These are phyloP conservation scores for Hyperoplus lanceolatus DNA, from an alignment of 2,797 vertebrate genomes.

Conservation along the genomic window DNA sequence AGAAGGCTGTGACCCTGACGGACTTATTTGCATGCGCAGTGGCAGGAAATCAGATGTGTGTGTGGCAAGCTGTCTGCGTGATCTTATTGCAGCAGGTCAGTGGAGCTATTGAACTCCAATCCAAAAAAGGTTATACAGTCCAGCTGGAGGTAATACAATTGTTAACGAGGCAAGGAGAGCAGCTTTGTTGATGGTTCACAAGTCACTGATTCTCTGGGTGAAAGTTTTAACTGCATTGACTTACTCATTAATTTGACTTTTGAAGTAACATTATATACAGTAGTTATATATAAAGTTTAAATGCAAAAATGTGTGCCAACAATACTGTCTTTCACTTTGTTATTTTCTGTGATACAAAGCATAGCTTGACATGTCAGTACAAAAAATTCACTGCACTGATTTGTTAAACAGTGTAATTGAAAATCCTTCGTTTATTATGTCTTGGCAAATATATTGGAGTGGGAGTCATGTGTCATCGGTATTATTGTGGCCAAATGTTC, in stretches of 20 bases:
- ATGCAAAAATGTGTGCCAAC: neutral
- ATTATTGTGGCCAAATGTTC: constrained; percentile 59
- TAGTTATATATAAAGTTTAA: no score
- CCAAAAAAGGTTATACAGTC: neutral
- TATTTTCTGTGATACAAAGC: neutral
- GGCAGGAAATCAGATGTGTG: constrained; percentile 39
- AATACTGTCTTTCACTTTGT: neutral
- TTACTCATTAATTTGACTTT: neutral
- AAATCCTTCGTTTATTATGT: constrained; percentile 49
- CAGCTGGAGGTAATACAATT: neutral
- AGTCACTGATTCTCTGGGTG: neutral
- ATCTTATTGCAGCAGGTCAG: constrained; percentile 36
- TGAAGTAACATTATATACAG: neutral
- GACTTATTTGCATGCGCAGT: constrained; percentile 33
- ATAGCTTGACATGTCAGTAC: neutral
- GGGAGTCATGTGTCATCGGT: constrained; percentile 36
- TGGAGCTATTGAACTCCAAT: constrained; percentile 20
- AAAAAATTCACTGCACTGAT: constrained; percentile 21
- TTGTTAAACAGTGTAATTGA: constrained; percentile 32
- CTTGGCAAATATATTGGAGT: constrained; percentile 35
- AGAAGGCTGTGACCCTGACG: constrained; percentile 27
- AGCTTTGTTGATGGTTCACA: neutral
- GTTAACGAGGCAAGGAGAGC: neutral
- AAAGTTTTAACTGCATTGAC: neutral
- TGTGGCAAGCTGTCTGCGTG: constrained; percentile 32